Evolutionary conservation across 2,888 invertebrate species (phyloP).

Genomic region (Apoda limacodes): DNA sequence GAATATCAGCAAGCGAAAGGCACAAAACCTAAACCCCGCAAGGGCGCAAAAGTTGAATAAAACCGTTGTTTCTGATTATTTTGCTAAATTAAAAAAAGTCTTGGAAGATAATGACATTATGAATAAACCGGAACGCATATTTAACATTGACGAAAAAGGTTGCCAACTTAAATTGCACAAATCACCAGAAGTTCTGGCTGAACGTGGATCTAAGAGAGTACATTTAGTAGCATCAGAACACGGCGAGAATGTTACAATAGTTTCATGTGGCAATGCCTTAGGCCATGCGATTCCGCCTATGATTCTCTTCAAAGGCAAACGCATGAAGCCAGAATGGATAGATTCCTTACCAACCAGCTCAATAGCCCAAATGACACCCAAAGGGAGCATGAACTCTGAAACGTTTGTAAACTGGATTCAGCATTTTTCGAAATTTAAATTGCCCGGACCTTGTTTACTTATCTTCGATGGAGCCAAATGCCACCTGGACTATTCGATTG

Average conservation of each 20-base stretch:
- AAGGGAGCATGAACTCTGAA: slow-evolving; percentile 12
- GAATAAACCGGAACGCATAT: slow-evolving; percentile 15
- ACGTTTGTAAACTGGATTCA: slow-evolving; percentile 6
- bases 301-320: slow-evolving; percentile 10
- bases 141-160: slow-evolving; percentile 12
- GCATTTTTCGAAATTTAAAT: slow-evolving; percentile 25
- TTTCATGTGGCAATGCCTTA: slow-evolving; percentile 17
- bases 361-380: slow-evolving; percentile 14
- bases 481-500: slow-evolving; percentile 9
- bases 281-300: slow-evolving; percentile 14
- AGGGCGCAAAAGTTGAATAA: slow-evolving; percentile 16
- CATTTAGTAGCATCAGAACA: slow-evolving; percentile 16
- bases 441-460: slow-evolving; percentile 18
- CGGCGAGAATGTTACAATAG: slow-evolving; percentile 16
- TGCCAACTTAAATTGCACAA: slow-evolving; percentile 13
- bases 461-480: slow-evolving; percentile 13
- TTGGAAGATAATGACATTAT: slow-evolving; percentile 14
- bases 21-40: slow-evolving; percentile 13
- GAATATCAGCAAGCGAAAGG: slow-evolving; percentile 13
- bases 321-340: slow-evolving; percentile 14
- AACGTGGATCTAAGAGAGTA: slow-evolving; percentile 17
- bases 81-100: slow-evolving; percentile 13
- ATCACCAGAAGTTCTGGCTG: slow-evolving; percentile 15
- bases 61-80: slow-evolving; percentile 14
- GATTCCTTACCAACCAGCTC: slow-evolving; percentile 12